Evolutionary conservation across 2,797 vertebrate genomes (phyloP).

Genomic region (Gobio occitaniae): DNA sequence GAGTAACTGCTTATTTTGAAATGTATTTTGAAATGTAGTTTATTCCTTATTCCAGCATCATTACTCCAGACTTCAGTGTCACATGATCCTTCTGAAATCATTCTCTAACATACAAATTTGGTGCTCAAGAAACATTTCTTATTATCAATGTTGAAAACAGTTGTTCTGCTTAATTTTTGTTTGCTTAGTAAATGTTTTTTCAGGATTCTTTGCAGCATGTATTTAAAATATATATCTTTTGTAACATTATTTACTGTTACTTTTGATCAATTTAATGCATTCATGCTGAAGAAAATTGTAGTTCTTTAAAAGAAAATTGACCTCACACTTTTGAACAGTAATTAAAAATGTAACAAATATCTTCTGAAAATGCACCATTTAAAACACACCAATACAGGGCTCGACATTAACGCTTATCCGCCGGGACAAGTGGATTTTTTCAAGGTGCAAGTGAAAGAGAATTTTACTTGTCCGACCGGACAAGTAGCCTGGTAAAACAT

Average conservation of each 20-base stretch:
- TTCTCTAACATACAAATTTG: not conserved
- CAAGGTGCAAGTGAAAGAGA: no score
- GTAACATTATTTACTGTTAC: not conserved
- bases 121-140: not conserved
- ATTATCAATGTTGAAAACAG: not conserved
- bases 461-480: no score
- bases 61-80: not conserved
- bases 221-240: not conserved
- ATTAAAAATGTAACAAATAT: not conserved
- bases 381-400: not conserved
- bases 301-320: not conserved
- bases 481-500: no score
- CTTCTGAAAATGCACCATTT: not conserved
- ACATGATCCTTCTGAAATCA: not conserved
- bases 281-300: not conserved
- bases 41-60: not conserved
- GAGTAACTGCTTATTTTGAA: not conserved
- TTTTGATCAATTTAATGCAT: no score
- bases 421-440: no score
- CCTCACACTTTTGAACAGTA: not conserved
- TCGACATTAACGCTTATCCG: no score
- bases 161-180: not conserved
- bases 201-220: no score
- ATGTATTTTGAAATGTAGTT: not conserved
- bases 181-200: no score